Evolutionary conservation across 2,888 invertebrate genomes (phyloP), one percentile per base, ranked within the genome.

Genomic region (Mimas tiliae): DNA sequence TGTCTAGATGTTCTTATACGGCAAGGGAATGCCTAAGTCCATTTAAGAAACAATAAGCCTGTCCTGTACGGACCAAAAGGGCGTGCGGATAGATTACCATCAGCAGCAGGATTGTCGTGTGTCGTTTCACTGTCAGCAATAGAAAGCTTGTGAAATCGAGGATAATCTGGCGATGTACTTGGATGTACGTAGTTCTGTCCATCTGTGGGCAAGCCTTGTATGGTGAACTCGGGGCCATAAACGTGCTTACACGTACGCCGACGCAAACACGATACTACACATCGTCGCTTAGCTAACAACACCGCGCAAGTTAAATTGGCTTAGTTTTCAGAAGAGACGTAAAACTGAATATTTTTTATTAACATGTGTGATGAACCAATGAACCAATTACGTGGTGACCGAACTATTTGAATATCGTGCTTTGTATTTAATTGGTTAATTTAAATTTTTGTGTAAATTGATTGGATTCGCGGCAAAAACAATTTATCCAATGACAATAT

Each of bases 191-290:
- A 79, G 77, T 77, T 74, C 75, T 75, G 75, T 72, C 88, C 84
- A 80, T 88, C 84, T 78, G 78, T 70, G 80, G 83, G 69, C 68
- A 69, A 65, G 27, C 90, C 90, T 72, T 87, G 79, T 87, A 89
- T 74, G 90, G 81, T 48, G 70, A 69, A 78, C 76, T 70, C 69
- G 74, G 82, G 81, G 79, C 76, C 74, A 67, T 71, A 75, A 80
- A 79, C 85, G 75, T 76, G 85, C 85, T 88, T 85, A 86, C 90
- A 89, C 89, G 86, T 86, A 79, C 79, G 72, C 73, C 73, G 80
- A 75, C 79, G 74, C 79, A 77, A 74, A 74, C 73, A 64, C 21
- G 27, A 14, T 34, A 47, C 64, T 27, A 45, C 64, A 11, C 53
- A 12, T n/a, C 11, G 34, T 16, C 9, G 14, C n/a, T n/a, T n/a